Conservation (phyloP, 2,797 vertebrate species). For the Perodicticus potto region DNA sequence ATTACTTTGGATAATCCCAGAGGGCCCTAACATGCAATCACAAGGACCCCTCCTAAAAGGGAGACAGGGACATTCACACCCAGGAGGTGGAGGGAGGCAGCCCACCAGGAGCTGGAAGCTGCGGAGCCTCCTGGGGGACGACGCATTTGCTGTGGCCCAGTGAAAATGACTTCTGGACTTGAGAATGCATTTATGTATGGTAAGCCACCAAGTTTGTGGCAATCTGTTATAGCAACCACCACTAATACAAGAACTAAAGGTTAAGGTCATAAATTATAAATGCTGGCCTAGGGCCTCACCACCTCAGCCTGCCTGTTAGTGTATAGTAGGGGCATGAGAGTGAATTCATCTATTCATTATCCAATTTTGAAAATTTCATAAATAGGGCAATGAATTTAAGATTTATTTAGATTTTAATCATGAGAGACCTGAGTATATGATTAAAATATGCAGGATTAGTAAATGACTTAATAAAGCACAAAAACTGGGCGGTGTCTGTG, state of each 20-base stretch:
- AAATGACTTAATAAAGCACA: background rate
- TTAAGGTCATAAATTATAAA: background rate
- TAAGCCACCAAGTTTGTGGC: background rate
- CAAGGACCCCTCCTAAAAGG: background rate
- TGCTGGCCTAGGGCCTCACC: background rate
- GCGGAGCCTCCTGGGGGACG: background rate
- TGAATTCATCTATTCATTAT: background rate
- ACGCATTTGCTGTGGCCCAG: background rate
- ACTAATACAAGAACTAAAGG: background rate
- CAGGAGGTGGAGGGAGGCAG: background rate
- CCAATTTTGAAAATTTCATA: background rate
- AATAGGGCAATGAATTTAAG: background rate
- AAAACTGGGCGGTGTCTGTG: background rate
- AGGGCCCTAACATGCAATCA: background rate
- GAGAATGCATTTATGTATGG: background rate
- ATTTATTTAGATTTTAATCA: background rate
- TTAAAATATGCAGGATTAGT: background rate
- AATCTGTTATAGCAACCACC: background rate
- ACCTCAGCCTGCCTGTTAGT: background rate
- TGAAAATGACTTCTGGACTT: background rate
- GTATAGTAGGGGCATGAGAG: too few relatives aligned
- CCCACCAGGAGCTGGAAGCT: background rate
- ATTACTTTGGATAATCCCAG: background rate
- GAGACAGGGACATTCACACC: background rate
- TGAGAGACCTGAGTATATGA: background rate